phyloP scores from a whole-genome alignment of 2,888 invertebrate genomes.

The Lasioglossum leucozonium region DNA sequence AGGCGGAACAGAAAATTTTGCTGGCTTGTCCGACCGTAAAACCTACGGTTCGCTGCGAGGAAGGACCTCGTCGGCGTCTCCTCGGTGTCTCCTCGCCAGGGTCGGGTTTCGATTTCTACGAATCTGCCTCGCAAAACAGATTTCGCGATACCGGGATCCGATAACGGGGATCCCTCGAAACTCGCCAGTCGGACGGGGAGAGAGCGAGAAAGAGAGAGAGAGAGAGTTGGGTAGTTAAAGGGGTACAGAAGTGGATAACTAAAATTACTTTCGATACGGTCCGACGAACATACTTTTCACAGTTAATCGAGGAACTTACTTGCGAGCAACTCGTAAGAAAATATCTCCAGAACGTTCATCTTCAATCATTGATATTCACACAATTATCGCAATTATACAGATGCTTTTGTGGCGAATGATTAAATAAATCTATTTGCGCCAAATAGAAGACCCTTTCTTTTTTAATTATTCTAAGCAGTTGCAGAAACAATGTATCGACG shows the following conservation, averaged over 20 bases:
- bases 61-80: neutral
- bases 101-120: neutral
- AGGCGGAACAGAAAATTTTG: neutral
- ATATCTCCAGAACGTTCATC: neutral
- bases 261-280: neutral
- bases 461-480: no score
- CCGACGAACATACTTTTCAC: neutral
- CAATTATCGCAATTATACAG: no score
- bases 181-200: neutral
- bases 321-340: neutral
- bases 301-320: neutral
- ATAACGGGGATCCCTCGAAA: neutral
- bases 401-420: no score
- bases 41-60: neutral
- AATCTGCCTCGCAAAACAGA: conserved; percentile 18
- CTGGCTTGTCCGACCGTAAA: neutral
- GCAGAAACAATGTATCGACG: no score
- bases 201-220: no score
- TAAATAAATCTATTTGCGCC: no score
- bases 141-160: conserved; percentile 18
- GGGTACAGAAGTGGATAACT: neutral
- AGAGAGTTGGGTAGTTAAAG: no score
- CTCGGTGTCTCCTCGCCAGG: neutral
- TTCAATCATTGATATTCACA: no score
- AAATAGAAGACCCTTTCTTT: no score